phyloP scores from a whole-genome alignment of 2,113 vertebrate genomes.

The Nannobrachium achirus region DNA sequence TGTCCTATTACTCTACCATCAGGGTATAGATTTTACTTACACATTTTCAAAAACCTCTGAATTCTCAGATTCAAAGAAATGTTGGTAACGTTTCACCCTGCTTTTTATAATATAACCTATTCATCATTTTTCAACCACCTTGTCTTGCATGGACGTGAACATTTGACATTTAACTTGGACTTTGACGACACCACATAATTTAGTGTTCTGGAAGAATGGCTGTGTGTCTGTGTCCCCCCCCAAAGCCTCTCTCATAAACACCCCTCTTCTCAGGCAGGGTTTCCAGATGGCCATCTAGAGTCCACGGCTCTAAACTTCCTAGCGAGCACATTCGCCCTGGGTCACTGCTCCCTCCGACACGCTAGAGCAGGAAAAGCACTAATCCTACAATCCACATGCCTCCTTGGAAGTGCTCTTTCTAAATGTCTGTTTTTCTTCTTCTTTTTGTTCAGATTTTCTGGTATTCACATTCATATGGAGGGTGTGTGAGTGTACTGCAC shows the following conservation, averaged over 20 bases:
- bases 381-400: constrained; percentile 64
- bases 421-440: constrained; percentile 50
- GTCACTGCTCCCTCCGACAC: constrained; percentile 72
- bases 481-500: background rate
- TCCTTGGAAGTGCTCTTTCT: constrained; percentile 63
- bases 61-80: no score
- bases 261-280: constrained; percentile 57
- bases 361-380: constrained; percentile 58
- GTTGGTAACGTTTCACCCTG: no score
- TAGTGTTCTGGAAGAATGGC: constrained; percentile 40
- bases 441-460: no score
- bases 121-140: no score
- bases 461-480: background rate
- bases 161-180: no score
- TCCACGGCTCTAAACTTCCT: constrained; percentile 64
- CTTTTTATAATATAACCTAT: no score
- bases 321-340: constrained; percentile 68
- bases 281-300: constrained; percentile 76
- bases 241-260: constrained; percentile 59
- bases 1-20: no score
- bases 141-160: no score
- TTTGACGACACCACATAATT: background rate
- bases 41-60: no score
- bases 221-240: constrained; percentile 53
- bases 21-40: no score